phyloP scores from a whole-genome alignment of 2,113 vertebrate genomes.

The Isurus oxyrinchus region DNA sequence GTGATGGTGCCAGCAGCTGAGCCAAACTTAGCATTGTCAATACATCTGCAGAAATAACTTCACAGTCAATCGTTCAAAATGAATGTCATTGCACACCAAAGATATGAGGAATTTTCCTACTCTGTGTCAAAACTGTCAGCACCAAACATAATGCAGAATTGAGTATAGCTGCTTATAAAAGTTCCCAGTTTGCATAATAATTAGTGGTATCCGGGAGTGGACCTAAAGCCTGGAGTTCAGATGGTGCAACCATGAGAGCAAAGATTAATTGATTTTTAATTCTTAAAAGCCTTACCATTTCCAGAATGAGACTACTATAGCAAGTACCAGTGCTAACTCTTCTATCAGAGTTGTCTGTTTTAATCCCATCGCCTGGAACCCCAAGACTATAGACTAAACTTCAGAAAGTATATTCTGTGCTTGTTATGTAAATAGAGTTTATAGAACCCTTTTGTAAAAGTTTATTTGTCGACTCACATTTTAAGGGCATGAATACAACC shows the following conservation, averaged over 20 bases:
- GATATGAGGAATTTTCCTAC: not conserved
- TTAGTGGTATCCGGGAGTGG: not conserved
- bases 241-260: not conserved
- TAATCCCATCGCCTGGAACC: not conserved
- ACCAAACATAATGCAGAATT: not conserved
- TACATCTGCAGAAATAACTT: not conserved
- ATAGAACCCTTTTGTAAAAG: not conserved
- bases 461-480: not conserved
- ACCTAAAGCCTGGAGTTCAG: not conserved
- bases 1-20: not conserved
- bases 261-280: not conserved
- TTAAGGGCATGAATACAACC: not conserved
- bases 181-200: not conserved
- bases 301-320: not conserved
- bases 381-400: not conserved
- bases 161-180: not conserved
- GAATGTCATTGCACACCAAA: not conserved
- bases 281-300: not conserved
- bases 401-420: not conserved
- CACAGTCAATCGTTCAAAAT: conserved; percentile 1
- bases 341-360: not conserved
- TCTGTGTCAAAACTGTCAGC: not conserved
- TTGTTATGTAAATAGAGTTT: not conserved
- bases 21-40: not conserved
- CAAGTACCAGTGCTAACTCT: not conserved